Evolutionary conservation across 2,797 vertebrate genomes (phyloP).

Genomic region (Orientallactaga sibirica): DNA sequence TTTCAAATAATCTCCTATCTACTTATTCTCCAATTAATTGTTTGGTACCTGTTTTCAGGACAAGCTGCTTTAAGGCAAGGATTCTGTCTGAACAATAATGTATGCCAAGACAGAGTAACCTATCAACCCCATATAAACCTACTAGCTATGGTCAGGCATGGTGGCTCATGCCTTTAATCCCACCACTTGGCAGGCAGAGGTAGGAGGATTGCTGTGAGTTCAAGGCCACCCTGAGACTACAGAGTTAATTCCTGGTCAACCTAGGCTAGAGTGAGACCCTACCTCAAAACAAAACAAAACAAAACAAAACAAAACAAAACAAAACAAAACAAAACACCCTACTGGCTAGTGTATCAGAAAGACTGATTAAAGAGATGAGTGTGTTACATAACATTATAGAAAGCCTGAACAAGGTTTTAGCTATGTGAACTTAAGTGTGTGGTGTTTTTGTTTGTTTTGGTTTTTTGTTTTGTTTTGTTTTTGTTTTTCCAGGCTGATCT

Average conservation of each 20-base stretch:
- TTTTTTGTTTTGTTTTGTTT: no score
- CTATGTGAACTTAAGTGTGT: background rate
- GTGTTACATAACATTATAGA: background rate
- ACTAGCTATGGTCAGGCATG: background rate
- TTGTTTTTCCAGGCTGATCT: no score
- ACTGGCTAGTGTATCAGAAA: background rate
- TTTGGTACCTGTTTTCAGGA: background rate
- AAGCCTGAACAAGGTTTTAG: background rate
- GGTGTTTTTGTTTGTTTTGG: no score
- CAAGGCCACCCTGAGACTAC: no score
- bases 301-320: no score
- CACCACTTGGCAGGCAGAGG: no score
- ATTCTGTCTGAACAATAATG: background rate
- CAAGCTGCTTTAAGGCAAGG: background rate
- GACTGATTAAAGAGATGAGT: background rate
- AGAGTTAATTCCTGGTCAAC: no score
- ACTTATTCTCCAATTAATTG: background rate
- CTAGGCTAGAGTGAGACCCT: no score
- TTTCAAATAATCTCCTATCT: slow-evolving; percentile 8
- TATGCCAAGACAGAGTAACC: background rate
- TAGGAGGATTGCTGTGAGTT: no score
- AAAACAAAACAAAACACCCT: background rate
- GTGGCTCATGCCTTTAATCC: no score
- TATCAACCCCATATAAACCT: background rate
- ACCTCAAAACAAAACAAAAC: no score